Conservation (phyloP, 92 coral and sea anemone genomes). For the Palythoa grandis region DNA sequence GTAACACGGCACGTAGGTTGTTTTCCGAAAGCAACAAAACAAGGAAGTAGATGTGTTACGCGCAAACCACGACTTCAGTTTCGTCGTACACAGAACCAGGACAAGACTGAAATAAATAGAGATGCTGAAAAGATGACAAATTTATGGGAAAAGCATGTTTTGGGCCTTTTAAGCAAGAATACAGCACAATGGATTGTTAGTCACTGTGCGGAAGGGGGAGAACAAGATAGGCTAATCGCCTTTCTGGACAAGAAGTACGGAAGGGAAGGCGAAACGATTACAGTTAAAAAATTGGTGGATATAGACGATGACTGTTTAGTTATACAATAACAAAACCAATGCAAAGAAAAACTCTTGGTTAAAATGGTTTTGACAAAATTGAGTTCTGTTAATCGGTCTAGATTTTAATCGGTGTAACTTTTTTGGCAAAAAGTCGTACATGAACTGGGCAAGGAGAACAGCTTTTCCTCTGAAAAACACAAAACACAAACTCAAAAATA, state of each 20-base stretch:
- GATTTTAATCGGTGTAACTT: too few species aligned
- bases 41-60: background rate
- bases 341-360: background rate
- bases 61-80: background rate
- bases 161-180: conserved; percentile 72
- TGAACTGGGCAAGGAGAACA: too few species aligned
- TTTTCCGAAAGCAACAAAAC: background rate
- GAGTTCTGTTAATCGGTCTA: background rate
- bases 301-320: conserved; percentile 73
- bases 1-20: conserved; percentile 7
- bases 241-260: conserved; percentile 70
- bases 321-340: conserved; percentile 19
- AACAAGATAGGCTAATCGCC: conserved; percentile 57
- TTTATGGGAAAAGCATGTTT: conserved; percentile 75
- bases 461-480: too few species aligned
- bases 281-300: conserved; percentile 68
- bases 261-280: conserved; percentile 51
- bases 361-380: background rate
- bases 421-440: too few species aligned
- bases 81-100: background rate
- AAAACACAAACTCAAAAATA: too few species aligned
- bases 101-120: background rate
- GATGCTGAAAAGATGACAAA: conserved; percentile 45
- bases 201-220: conserved; percentile 70
- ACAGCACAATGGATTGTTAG: conserved; percentile 92